These are phyloP conservation scores for Progne subis DNA, from an alignment of 2,113 vertebrate genomes.

Conservation along the genomic window DNA sequence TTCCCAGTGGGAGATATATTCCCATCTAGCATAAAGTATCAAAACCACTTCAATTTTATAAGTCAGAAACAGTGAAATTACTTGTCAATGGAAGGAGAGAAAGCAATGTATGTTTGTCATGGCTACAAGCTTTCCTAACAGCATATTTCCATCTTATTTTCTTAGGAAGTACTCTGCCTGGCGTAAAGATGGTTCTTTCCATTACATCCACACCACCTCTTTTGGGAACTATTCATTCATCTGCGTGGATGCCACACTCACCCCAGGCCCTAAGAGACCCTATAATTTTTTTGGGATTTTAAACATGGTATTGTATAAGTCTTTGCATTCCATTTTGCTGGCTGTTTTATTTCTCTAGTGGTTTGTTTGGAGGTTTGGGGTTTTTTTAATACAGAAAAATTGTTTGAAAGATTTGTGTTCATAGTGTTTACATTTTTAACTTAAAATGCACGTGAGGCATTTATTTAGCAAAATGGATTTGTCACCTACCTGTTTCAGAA, in stretches of 20 bases:
- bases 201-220: conserved; percentile 87
- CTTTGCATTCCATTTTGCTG: not conserved
- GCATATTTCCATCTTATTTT: conserved; percentile 47
- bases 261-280: conserved; percentile 91
- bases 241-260: conserved; percentile 89
- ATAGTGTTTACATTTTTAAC: not conserved
- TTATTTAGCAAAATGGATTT: not conserved
- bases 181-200: conserved; percentile 90
- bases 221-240: conserved; percentile 98
- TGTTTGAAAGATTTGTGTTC: not conserved
- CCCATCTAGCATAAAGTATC: not conserved
- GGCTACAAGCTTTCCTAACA: not conserved
- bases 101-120: not conserved
- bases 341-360: not conserved
- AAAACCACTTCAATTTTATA: not conserved
- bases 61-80: not conserved
- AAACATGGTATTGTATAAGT: conserved; percentile 80
- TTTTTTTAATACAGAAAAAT: not conserved
- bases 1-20: not conserved
- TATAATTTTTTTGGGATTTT: conserved; percentile 97
- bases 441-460: not conserved
- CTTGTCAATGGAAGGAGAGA: not conserved
- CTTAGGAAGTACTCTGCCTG: conserved; percentile 91
- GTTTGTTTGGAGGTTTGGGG: not conserved
- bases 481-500: conserved; percentile 72